Conservation (phyloP, 2,797 vertebrate species). For the Florisuga fusca region DNA sequence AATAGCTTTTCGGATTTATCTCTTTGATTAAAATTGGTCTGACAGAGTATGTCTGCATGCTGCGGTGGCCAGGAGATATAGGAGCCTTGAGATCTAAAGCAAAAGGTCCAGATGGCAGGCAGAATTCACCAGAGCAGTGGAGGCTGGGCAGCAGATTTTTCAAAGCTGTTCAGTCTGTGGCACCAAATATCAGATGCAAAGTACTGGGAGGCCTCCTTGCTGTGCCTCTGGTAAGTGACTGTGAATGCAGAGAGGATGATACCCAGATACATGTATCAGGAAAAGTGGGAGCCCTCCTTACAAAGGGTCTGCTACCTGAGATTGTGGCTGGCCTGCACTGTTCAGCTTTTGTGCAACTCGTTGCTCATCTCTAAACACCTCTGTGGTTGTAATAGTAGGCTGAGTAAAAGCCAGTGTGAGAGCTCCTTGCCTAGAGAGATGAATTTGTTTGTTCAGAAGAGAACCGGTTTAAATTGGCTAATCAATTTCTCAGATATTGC, state of each 20-base stretch:
- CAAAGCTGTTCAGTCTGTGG: background rate
- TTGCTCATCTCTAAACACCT: background rate
- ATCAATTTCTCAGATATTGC: background rate
- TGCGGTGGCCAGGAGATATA: background rate
- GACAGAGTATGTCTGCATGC: background rate
- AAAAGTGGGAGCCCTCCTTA: background rate
- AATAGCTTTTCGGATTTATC: background rate
- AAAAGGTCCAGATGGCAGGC: background rate
- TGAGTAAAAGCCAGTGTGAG: conserved; percentile 13
- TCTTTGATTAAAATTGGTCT: conserved; percentile 11
- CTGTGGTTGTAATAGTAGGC: background rate
- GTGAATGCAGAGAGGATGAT: background rate
- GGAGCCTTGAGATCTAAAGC: background rate
- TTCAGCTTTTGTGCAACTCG: background rate
- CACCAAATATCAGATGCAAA: background rate
- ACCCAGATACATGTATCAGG: background rate
- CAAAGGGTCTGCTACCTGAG: background rate
- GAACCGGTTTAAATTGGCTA: conserved; percentile 21
- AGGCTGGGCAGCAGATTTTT: background rate
- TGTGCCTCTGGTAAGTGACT: background rate
- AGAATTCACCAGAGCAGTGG: background rate
- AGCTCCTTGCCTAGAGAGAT: background rate
- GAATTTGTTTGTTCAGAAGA: conserved; percentile 44
- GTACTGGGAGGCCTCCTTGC: fast-evolving
- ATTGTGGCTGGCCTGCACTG: background rate